These are phyloP conservation scores for Panurus biarmicus DNA, from an alignment of 2,113 vertebrate species.

Conservation along the genomic window DNA sequence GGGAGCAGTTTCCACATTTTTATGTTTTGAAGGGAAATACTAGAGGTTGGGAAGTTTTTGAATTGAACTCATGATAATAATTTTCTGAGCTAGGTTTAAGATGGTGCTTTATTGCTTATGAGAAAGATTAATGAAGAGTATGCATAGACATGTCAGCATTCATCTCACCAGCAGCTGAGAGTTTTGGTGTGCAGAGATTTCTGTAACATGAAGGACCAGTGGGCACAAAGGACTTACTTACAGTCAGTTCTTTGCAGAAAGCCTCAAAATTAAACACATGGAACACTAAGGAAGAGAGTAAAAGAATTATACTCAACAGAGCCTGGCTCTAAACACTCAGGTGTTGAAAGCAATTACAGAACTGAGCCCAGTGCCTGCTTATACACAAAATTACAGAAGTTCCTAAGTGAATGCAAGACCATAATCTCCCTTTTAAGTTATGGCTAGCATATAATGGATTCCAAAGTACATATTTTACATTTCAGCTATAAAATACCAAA, in stretches of 20 bases:
- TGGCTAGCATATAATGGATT: background rate
- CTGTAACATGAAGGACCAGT: background rate
- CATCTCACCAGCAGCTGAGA: background rate
- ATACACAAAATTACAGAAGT: background rate
- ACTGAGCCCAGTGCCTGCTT: background rate
- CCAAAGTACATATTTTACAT: background rate
- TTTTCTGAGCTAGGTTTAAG: background rate
- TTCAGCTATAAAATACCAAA: background rate
- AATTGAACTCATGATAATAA: background rate
- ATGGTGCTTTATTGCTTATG: constrained; percentile 37
- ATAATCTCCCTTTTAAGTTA: background rate
- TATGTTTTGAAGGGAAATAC: background rate
- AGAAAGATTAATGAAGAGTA: background rate
- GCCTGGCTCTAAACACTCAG: background rate
- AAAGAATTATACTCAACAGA: background rate
- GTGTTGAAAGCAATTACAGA: background rate
- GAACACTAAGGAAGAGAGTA: background rate
- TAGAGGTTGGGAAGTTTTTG: background rate
- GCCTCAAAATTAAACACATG: background rate
- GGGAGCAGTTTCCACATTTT: background rate
- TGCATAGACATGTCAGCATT: background rate
- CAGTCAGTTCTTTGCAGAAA: background rate
- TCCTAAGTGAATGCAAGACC: background rate
- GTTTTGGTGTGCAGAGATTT: background rate
- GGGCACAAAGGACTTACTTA: background rate